These are phyloP conservation scores for Delphinus delphis DNA, from an alignment of 2,113 vertebrate genomes.

Conservation along the genomic window DNA sequence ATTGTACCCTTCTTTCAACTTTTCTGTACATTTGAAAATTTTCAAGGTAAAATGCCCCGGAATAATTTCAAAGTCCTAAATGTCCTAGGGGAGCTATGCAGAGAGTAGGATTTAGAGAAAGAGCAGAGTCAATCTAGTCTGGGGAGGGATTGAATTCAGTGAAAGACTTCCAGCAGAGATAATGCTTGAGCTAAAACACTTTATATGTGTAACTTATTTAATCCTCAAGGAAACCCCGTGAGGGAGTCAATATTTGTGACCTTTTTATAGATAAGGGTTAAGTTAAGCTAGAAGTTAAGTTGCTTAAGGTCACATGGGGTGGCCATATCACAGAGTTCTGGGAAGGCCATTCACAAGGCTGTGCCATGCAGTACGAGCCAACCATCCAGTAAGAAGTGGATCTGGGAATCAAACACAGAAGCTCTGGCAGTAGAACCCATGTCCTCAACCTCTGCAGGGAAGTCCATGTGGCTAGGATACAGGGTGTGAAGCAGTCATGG, in stretches of 20 bases:
- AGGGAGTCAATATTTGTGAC: not conserved
- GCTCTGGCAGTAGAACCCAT: not conserved
- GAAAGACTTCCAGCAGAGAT: not conserved
- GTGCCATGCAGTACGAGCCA: not conserved
- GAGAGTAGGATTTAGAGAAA: not conserved
- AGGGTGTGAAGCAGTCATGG: not conserved
- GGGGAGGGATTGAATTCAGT: not conserved
- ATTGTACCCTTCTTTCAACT: not conserved
- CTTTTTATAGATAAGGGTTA: not conserved
- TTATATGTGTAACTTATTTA: not conserved
- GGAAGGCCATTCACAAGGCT: not conserved
- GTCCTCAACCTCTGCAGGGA: not conserved
- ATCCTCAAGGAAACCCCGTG: not conserved
- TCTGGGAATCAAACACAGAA: not conserved
- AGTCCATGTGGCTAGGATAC: too few species aligned
- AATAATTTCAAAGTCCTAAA: not conserved
- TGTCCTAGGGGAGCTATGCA: not conserved
- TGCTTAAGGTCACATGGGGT: not conserved
- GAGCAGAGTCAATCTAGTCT: not conserved
- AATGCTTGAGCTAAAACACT: not conserved
- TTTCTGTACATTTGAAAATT: not conserved
- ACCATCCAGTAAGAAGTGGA: not conserved
- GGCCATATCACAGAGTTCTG: not conserved
- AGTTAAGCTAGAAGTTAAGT: not conserved
- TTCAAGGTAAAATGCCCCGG: not conserved